phyloP scores from a whole-genome alignment of 2,888 invertebrate genomes.

The Nephrotoma flavescens region DNA sequence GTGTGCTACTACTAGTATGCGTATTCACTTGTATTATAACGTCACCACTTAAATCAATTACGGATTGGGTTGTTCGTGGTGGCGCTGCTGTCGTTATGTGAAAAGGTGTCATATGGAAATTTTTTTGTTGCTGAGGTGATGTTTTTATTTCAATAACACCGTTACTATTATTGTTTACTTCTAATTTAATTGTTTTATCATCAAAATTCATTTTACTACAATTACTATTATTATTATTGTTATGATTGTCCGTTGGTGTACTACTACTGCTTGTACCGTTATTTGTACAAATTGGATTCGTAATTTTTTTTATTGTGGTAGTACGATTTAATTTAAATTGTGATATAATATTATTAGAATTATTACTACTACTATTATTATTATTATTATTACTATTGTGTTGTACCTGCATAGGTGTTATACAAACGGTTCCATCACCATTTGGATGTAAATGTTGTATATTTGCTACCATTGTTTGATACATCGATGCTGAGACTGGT shows the following conservation, averaged over 20 bases:
- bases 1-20: background rate
- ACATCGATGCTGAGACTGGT: conserved; percentile 88
- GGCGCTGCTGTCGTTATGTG: background rate
- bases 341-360: background rate
- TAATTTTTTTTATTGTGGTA: background rate
- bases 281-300: conserved; percentile 20
- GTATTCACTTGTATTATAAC: conserved; percentile 4
- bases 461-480: conserved; percentile 89
- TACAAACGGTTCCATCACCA: conserved; percentile 67
- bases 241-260: conserved; percentile 55
- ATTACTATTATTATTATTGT: conserved; percentile 9
- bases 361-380: background rate
- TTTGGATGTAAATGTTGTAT: conserved; percentile 61
- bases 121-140: background rate
- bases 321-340: background rate
- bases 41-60: conserved; percentile 6
- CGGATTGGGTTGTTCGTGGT: conserved; percentile 1
- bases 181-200: background rate
- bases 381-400: conserved; percentile 11
- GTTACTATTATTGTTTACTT: conserved; percentile 5
- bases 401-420: conserved; percentile 71
- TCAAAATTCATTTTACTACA: background rate
- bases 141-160: background rate
- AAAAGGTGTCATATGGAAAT: background rate
- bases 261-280: conserved; percentile 75